A percentile compares a stretch with the other conserved stretches of the same genome.
phyloP scores from a whole-genome alignment of 2,113 vertebrate species.

The Chitala chitala region DNA sequence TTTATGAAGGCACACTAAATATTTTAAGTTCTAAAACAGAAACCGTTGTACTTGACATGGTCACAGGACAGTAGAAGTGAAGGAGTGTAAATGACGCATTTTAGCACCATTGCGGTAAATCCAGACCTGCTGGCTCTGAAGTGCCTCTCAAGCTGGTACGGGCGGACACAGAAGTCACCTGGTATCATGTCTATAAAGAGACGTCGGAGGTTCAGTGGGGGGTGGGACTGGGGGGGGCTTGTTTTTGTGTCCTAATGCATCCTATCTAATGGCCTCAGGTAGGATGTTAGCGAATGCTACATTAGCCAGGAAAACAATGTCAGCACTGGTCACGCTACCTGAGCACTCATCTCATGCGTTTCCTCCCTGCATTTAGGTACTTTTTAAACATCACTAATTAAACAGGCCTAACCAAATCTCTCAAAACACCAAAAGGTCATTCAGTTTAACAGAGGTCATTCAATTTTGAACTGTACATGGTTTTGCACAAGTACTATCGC shows the following conservation, averaged over 20 bases:
- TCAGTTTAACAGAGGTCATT: background rate
- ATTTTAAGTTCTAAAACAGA: too few species aligned
- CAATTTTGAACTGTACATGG: background rate
- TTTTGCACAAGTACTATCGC: constrained; percentile 5
- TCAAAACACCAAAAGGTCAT: background rate
- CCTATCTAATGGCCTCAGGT: background rate
- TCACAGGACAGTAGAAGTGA: background rate
- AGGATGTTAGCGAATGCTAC: background rate
- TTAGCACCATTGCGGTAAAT: background rate
- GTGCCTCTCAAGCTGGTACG: background rate
- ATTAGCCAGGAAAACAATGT: background rate
- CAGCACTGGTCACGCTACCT: constrained; percentile 6
- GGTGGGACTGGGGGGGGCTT: too few species aligned
- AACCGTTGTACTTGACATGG: background rate
- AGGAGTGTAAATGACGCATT: background rate
- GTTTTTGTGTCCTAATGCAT: background rate
- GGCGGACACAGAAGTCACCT: background rate
- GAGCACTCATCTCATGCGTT: background rate
- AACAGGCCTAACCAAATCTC: too few species aligned
- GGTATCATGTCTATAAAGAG: background rate
- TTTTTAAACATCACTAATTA: background rate
- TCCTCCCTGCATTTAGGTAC: too few species aligned
- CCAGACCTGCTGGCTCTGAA: background rate
- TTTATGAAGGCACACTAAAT: too few species aligned
- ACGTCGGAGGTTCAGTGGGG: background rate